These are phyloP conservation scores for Schrankia costaestrigalis DNA, from an alignment of 2,888 invertebrate species.

Conservation along the genomic window DNA sequence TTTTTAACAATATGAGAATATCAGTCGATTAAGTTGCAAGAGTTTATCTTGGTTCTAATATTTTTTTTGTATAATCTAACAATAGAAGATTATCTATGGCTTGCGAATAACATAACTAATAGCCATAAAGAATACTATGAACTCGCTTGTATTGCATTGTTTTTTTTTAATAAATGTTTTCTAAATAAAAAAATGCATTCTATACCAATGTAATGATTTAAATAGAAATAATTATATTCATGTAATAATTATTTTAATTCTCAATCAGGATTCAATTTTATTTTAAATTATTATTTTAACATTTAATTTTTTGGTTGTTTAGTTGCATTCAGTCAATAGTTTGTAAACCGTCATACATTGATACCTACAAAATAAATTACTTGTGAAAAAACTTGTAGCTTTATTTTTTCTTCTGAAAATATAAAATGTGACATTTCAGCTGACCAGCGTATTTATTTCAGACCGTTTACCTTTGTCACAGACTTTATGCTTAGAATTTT, in stretches of 20 bases:
- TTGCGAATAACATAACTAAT: slow-evolving; percentile 79
- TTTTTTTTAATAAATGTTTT: no score
- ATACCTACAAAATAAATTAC: slow-evolving; percentile 72
- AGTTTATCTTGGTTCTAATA: slow-evolving; percentile 63
- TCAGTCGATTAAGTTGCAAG: slow-evolving; percentile 52
- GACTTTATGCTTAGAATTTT: no score
- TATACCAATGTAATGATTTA: slow-evolving; percentile 25
- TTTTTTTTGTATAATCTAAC: slow-evolving; percentile 73
- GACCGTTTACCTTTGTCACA: no score
- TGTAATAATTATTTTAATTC: slow-evolving; percentile 16
- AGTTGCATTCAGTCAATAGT: slow-evolving; percentile 55
- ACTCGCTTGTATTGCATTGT: slow-evolving; percentile 76
- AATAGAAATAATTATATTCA: slow-evolving; percentile 34
- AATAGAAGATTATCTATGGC: slow-evolving; percentile 73
- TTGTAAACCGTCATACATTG: slow-evolving; percentile 60
- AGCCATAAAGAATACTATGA: slow-evolving; percentile 72
- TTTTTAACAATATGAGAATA: slow-evolving; percentile 51
- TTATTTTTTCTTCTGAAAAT: slow-evolving; percentile 1
- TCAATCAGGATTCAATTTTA: slow-evolving; percentile 9
- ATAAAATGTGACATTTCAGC: no score
- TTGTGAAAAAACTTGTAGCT: slow-evolving; percentile 51
- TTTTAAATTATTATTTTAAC: slow-evolving; percentile 18
- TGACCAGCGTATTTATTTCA: no score
- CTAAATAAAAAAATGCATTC: slow-evolving; percentile 43
- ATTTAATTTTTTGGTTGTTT: slow-evolving; percentile 36